Evolutionary conservation across 2,797 vertebrate genomes (phyloP).

Genomic region (Paguma larvata): DNA sequence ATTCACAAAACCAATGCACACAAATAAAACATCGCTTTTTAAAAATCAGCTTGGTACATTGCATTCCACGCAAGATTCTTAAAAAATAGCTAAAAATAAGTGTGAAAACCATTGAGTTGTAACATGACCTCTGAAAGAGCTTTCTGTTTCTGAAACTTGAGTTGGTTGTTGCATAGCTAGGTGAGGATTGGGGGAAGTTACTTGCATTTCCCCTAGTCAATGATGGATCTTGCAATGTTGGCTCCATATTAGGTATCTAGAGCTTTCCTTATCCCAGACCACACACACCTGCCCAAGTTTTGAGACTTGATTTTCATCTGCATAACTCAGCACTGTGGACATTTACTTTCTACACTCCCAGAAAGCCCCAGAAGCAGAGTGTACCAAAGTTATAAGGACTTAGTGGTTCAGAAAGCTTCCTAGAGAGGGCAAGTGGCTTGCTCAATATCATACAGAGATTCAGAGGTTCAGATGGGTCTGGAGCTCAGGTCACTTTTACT

Average conservation of each 20-base stretch:
- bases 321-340: background rate
- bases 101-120: background rate
- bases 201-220: background rate
- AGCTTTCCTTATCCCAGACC: background rate
- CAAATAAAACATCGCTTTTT: conserved; percentile 26
- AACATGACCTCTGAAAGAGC: background rate
- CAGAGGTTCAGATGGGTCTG: background rate
- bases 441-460: background rate
- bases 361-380: background rate
- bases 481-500: background rate
- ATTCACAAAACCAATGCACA: conserved; percentile 57
- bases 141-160: background rate
- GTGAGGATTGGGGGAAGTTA: too few species aligned
- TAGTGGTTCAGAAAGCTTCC: background rate
- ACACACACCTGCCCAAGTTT: background rate
- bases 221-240: background rate
- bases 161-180: background rate
- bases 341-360: background rate
- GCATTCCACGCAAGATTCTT: background rate
- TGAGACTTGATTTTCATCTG: background rate
- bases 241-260: background rate
- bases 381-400: background rate
- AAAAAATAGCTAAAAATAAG: background rate
- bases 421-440: background rate
- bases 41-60: conserved; percentile 6